A percentile compares a stretch with the other conserved stretches of the same genome.
These are phyloP conservation scores for Thereva nobilitata DNA, from an alignment of 2,888 invertebrate species.

Conservation along the genomic window DNA sequence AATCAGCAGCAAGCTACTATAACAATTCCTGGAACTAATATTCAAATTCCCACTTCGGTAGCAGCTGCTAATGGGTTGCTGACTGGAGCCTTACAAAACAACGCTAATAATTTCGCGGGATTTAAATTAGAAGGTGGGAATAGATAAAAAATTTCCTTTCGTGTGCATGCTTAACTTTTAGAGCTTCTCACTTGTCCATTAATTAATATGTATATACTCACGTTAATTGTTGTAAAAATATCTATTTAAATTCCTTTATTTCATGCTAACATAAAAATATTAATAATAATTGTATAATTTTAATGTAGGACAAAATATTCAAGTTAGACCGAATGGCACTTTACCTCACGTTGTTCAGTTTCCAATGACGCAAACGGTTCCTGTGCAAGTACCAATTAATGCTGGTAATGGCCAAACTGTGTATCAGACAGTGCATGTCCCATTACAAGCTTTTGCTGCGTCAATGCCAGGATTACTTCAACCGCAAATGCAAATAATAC, in stretches of 20 bases:
- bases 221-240: slow-evolving; percentile 4
- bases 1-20: slow-evolving; percentile 51
- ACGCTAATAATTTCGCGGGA: slow-evolving; percentile 41
- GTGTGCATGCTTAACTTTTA: not conserved
- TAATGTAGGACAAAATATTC: slow-evolving; percentile 69
- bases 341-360: slow-evolving; percentile 57
- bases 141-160: slow-evolving; percentile 9
- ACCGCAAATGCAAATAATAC: slow-evolving; percentile 73
- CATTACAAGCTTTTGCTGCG: slow-evolving; percentile 77
- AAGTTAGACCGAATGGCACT: slow-evolving; percentile 63
- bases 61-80: slow-evolving; percentile 56
- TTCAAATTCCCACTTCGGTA: slow-evolving; percentile 56
- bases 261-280: slow-evolving; percentile 1
- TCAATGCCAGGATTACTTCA: slow-evolving; percentile 64
- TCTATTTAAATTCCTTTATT: not conserved
- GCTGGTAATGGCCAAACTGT: slow-evolving; percentile 89
- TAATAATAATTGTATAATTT: slow-evolving; percentile 43
- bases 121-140: slow-evolving; percentile 44
- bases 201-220: not conserved
- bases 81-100: slow-evolving; percentile 48
- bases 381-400: slow-evolving; percentile 88
- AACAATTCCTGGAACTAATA: slow-evolving; percentile 58
- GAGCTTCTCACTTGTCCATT: not conserved
- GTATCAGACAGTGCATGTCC: slow-evolving; percentile 93
- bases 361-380: slow-evolving; percentile 66